Evolutionary conservation across 2,888 invertebrate genomes (phyloP).

Genomic region (Serripes groenlandicus): DNA sequence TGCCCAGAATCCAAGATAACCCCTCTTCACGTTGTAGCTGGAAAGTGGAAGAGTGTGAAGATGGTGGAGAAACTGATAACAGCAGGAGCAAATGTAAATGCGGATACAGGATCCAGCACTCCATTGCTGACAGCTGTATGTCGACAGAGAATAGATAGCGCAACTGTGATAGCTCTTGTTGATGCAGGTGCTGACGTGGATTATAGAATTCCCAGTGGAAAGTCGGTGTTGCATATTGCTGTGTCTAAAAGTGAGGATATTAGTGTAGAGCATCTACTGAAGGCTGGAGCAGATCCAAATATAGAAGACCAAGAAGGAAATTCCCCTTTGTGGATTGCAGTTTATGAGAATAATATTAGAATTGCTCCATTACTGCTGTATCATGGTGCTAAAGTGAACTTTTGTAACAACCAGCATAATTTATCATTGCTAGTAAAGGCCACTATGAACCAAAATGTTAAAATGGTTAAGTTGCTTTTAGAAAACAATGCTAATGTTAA

Average conservation of each 20-base stretch:
- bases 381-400: slow-evolving; percentile 76
- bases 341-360: slow-evolving; percentile 77
- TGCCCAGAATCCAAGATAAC: slow-evolving; percentile 75
- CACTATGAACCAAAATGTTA: slow-evolving; percentile 63
- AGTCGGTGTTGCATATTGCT: slow-evolving; percentile 80
- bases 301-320: slow-evolving; percentile 73
- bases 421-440: slow-evolving; percentile 74
- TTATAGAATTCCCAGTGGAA: slow-evolving; percentile 70
- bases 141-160: slow-evolving; percentile 68
- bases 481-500: slow-evolving; percentile 69
- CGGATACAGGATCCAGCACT: slow-evolving; percentile 67
- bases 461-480: slow-evolving; percentile 72
- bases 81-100: slow-evolving; percentile 78
- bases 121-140: slow-evolving; percentile 75
- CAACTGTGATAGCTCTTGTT: slow-evolving; percentile 75
- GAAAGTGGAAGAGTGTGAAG: slow-evolving; percentile 74
- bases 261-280: slow-evolving; percentile 75
- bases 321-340: slow-evolving; percentile 82
- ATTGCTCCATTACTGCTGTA: slow-evolving; percentile 73
- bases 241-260: slow-evolving; percentile 78
- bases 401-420: slow-evolving; percentile 56
- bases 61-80: slow-evolving; percentile 74
- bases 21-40: slow-evolving; percentile 81
- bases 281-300: slow-evolving; percentile 78
- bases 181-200: slow-evolving; percentile 78